These are phyloP conservation scores for Mystacornis crossleyi DNA, from an alignment of 2,113 vertebrate species.

Conservation along the genomic window DNA sequence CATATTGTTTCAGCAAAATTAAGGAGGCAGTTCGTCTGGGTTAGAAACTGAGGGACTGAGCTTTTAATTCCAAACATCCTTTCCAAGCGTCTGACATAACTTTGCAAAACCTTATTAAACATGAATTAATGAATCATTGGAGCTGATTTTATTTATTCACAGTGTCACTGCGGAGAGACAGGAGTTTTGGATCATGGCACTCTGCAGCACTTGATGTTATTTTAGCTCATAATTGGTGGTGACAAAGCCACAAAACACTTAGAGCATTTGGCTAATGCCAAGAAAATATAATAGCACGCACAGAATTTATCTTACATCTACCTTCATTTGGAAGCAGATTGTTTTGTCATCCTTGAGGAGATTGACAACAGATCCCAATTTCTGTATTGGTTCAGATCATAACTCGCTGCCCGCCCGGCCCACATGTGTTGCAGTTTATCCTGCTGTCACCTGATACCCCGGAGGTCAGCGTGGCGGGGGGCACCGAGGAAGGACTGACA, in stretches of 20 bases:
- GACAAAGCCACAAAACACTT: conserved; percentile 35
- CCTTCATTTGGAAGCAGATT: conserved; percentile 27
- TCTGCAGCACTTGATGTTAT: not conserved
- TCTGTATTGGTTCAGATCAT: not conserved
- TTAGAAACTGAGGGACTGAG: not conserved
- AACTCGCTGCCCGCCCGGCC: not conserved
- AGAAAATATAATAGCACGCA: conserved; percentile 23
- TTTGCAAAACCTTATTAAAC: not conserved
- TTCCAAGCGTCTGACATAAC: not conserved
- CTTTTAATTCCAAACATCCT: not conserved
- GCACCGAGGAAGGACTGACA: conserved; percentile 17
- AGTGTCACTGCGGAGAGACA: not conserved
- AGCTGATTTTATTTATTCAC: conserved; percentile 39
- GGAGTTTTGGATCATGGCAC: not conserved
- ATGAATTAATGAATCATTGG: conserved; percentile 9
- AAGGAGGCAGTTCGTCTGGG: not conserved
- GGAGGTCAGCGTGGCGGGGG: not conserved
- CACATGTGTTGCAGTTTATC: conserved; percentile 65
- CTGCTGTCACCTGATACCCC: conserved; percentile 3
- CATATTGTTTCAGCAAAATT: not conserved
- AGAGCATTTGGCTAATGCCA: not conserved
- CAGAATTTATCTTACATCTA: not conserved
- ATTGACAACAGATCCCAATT: not conserved
- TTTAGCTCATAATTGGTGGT: conserved; percentile 39
- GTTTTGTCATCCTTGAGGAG: not conserved